Evolutionary conservation across 35 echinoderm and acorn worm species (phyloP), one percentile per base, ranked within the genome.

Genomic region (Diadema setosum): DNA sequence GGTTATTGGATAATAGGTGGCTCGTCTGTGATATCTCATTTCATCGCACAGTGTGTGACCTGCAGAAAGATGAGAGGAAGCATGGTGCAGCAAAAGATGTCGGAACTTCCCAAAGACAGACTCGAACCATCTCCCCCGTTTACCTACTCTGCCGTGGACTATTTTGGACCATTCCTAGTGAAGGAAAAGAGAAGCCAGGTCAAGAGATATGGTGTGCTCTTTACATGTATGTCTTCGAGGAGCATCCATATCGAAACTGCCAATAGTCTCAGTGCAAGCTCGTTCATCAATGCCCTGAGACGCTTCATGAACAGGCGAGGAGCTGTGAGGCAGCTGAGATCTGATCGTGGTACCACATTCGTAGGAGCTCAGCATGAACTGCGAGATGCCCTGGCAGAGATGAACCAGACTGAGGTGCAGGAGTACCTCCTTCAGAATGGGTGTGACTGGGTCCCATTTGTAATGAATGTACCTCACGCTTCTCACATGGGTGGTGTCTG

Each of bases 141-240:
- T 50, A 85, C 83, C n/a, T 86, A 90, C 50, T 90, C 86, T 61
- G 92, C 88, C 43, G 81, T 94, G 37, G 92, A 94, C 61, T 93
- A n/a, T n/a, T n/a, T n/a, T n/a, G n/a, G n/a, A n/a, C n/a, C n/a
- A n/a, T n/a, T n/a, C n/a, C n/a, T n/a, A n/a, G n/a, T n/a, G n/a
- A n/a, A n/a, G n/a, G n/a, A n/a, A n/a, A n/a, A n/a, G n/a, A n/a
- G n/a, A n/a, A n/a, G n/a, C n/a, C n/a, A n/a, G n/a, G n/a, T n/a
- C 14, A 57, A 57, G 52, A 57, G 52, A 57, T 57, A 89, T 70
- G 91, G 91, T 35, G 75, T 89, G 2, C 41, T 93, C 2, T 89
- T 90, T 42, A 89, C 86, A 4, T 93, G 91, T 34, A 85, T 90
- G 92, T 49, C 91, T 4, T 90, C 86, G 87, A 94, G 44, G 46